Base-by-base conservation (phyloP, 2,113 vertebrate genomes). In the Hymenochirus boettgeri region DNA sequence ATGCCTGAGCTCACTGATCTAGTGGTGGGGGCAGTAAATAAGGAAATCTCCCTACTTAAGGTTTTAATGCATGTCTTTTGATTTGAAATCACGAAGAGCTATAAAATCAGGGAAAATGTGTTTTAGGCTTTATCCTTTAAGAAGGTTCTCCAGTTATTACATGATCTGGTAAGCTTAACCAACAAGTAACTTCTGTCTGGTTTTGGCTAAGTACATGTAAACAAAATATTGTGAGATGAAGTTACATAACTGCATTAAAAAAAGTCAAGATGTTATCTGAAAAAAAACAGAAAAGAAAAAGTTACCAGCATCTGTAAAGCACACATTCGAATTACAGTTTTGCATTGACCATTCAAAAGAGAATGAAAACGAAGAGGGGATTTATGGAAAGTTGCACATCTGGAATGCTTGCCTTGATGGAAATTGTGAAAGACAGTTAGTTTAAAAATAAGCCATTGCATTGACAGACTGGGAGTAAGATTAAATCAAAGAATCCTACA, bases 331-430 rank as follows among this genome's bases (percentile, higher is more conserved):
- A 25, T 53, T 27, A 53, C 15, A 27, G 24, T 13, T 17, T 53
- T 53, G 11, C 25, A 27, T 53, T 53, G 15, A 13, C 11, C 25
- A 15, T 22, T 10, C 51, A 53, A 53, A 4, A 22, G 51, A 24
- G 51, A 53, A 53, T 53, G 51, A 53, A 24, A 53, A 53, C 26
- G 51, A 53, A 26, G 51, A 35, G 24, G n/a, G 9, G 24, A 53
- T 6, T 53, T 26, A 27, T 53, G 51, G 51, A 15, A 53, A 53
- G 15, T 17, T 17, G 3, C 51, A 53, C 51, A 53, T 53, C 51
- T 53, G 51, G 51, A 53, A 25, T 26, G 25, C 24, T 53, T 53
- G 51, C 17, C 51, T 24, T 53, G 25, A 24, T 17, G 25, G 51
- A 26, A 53, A 53, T 53, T 24, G 4, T 26, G 15, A 27, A 53